Conservation (phyloP, 2,113 vertebrate genomes). For the Fregata magnificens region DNA sequence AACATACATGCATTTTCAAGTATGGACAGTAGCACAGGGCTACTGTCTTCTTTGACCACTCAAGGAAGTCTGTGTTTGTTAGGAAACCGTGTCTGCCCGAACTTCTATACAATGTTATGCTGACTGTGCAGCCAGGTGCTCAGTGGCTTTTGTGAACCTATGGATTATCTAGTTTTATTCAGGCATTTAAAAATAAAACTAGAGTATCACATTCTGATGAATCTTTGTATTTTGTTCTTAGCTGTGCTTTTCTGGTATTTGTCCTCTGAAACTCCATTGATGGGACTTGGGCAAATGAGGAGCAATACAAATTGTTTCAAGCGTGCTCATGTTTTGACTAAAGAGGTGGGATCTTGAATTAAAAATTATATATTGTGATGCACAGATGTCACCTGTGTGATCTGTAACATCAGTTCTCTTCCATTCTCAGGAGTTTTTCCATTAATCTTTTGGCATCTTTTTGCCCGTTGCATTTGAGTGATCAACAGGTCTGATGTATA, state of each 20-base stretch:
- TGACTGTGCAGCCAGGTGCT: background rate
- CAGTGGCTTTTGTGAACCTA: background rate
- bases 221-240: background rate
- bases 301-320: background rate
- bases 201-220: background rate
- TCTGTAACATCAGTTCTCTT: background rate
- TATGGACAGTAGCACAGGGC: background rate
- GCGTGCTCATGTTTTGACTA: background rate
- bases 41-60: background rate
- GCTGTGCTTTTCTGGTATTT: background rate
- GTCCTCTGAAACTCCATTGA: background rate
- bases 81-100: background rate
- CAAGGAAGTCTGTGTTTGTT: background rate
- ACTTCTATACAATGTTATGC: background rate
- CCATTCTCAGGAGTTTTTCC: background rate
- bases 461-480: background rate
- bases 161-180: background rate
- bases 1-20: background rate
- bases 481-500: background rate
- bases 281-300: background rate
- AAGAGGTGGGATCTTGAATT: background rate
- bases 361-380: background rate
- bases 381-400: background rate
- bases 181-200: background rate
- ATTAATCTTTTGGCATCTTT: background rate